Evolutionary conservation across 2,113 vertebrate species (phyloP).

Genomic region (Dolichotis patagonum): DNA sequence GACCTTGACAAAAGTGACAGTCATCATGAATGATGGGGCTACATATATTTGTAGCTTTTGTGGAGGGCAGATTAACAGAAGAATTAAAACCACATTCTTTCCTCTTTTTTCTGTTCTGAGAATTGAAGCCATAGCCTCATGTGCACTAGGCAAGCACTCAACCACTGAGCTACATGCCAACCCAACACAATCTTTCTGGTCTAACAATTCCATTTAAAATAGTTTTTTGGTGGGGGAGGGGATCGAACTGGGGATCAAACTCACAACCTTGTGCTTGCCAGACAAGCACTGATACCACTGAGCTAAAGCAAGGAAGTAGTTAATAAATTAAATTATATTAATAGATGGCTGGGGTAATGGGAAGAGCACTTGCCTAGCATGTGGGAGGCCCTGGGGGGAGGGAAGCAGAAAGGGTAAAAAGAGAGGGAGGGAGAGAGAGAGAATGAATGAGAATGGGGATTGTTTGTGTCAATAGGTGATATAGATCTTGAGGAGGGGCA

Average conservation of each 20-base stretch:
- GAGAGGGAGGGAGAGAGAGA: not conserved
- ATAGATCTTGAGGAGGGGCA: not conserved
- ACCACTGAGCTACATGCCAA: not conserved
- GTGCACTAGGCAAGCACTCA: not conserved
- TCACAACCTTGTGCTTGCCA: too few species aligned
- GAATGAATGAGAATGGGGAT: too few species aligned
- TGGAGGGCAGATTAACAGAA: constrained; percentile 17
- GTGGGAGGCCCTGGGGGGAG: not conserved
- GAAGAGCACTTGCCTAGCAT: not conserved
- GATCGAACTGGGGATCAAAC: too few species aligned
- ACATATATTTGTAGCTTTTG: not conserved
- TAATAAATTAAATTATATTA: not conserved
- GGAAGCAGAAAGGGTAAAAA: too few species aligned
- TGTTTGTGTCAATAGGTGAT: not conserved
- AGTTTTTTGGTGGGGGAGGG: too few species aligned
- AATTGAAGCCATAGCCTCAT: not conserved
- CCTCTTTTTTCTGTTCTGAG: not conserved
- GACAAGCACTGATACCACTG: too few species aligned
- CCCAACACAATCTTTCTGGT: not conserved
- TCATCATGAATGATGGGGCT: not conserved
- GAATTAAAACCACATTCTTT: not conserved
- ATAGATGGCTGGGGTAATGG: not conserved
- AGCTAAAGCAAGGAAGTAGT: not conserved
- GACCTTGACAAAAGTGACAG: not conserved
- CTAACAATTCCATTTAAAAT: not conserved